Evolutionary conservation across 2,113 vertebrate species (phyloP), one percentile per base, ranked within the genome.

Genomic region (Falcunculus frontatus): DNA sequence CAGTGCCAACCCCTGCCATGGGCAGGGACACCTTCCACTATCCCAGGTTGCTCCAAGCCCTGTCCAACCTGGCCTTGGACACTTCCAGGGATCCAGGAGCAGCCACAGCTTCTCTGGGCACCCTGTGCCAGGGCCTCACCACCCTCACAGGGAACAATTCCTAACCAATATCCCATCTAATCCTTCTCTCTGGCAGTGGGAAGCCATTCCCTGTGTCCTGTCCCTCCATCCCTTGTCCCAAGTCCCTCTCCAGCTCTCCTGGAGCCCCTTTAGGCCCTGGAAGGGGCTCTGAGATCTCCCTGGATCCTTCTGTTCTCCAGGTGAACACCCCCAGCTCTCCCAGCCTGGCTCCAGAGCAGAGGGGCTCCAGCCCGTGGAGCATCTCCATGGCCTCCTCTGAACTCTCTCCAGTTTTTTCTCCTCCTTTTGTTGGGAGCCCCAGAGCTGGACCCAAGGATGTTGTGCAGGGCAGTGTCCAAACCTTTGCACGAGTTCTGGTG

Each of bases 101-200:
- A 72, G 57, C 42, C 80, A 50, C 42, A 64, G 21, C 37, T 79
- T 9, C 44, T 84, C 29, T 78, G 65, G 14, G 11, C 0, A 59
- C 0, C 5, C 33, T 84, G 1, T 44, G 1, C 25, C 73, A 77
- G 42, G 3, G 4, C 3, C 22, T 77, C 5, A 0, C 10, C 37
- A 14, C 32, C 19, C 9, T 77, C 42, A 2, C 26, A 46, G 33
- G 0, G 0, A 41, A 1, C 0, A 65, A 23, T 81, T 81, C 6
- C 63, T 63, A 37, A 10, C 22, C 35, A 23, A 7, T 13, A 29
- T 56, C 41, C 21, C 39, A 22, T 17, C 29, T 0, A 4, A 0
- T 5, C 30, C 60, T 60, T 6, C 6, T 13, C 29, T 68, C 12
- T 75, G 9, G 2, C 69, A 39, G 2, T 39, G 20, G 9, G 53